A percentile compares a stretch with the other conserved stretches of the same genome.
These are phyloP conservation scores for Tauraco erythrolophus DNA, from an alignment of 2,113 vertebrate species.

Conservation along the genomic window DNA sequence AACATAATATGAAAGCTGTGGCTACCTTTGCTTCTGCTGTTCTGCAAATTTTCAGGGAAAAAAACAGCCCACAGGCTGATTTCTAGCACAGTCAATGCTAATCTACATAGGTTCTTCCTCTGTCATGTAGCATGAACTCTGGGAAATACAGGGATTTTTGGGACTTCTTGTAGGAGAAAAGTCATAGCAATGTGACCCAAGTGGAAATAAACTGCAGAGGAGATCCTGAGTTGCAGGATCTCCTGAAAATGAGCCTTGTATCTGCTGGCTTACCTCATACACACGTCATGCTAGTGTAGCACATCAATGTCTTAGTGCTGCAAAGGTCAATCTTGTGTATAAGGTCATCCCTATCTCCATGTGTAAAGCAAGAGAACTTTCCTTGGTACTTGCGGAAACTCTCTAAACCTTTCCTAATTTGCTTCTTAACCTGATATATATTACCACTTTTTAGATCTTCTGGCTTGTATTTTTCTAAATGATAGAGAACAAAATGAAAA, in stretches of 20 bases:
- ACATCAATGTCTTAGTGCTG: neutral
- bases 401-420: neutral
- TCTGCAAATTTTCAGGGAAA: neutral
- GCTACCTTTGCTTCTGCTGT: neutral
- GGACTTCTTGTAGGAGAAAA: neutral
- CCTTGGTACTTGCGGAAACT: neutral
- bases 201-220: neutral
- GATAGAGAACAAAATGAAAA: neutral
- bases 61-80: neutral
- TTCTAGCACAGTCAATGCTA: neutral
- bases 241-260: neutral
- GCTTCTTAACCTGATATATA: neutral
- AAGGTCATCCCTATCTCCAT: neutral
- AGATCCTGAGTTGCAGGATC: neutral
- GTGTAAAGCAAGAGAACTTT: neutral
- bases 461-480: neutral
- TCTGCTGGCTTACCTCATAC: neutral
- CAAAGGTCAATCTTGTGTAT: neutral
- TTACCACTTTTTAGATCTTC: neutral
- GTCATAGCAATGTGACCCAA: neutral
- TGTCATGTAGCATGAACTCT: neutral
- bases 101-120: neutral
- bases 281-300: neutral
- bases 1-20: neutral
- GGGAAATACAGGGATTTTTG: rapidly evolving